Conservation (phyloP, 1,140 invertebrate genomes). For the Globodera ellingtonae region DNA sequence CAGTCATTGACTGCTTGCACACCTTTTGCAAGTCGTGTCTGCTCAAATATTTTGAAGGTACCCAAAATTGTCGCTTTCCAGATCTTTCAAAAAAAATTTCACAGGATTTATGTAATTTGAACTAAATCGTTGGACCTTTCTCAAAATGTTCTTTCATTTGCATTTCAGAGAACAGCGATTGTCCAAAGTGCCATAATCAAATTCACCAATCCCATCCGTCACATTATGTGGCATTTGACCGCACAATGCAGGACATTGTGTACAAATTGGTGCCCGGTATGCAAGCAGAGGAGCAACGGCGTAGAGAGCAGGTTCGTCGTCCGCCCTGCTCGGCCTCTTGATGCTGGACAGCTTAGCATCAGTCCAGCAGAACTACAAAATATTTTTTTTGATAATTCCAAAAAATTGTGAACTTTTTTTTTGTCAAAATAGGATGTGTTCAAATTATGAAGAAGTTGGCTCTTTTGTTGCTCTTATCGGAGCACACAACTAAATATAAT, state of each 20-base stretch:
- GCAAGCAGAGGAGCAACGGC: slow-evolving; percentile 54
- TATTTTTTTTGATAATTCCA: too few relatives aligned
- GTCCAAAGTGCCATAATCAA: slow-evolving; percentile 66
- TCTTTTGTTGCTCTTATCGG: too few relatives aligned
- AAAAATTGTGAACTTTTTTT: too few relatives aligned
- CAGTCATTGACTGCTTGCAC: slow-evolving; percentile 69
- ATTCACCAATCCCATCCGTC: slow-evolving; percentile 70
- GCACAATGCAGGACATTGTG: slow-evolving; percentile 66
- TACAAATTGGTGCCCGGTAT: slow-evolving; percentile 66
- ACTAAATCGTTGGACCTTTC: too few relatives aligned
- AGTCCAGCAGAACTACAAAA: too few relatives aligned
- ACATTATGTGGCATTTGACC: slow-evolving; percentile 64
- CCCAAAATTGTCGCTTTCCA: not conserved
- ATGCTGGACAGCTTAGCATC: too few relatives aligned
- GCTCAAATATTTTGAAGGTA: slow-evolving; percentile 66
- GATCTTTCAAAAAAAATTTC: not conserved
- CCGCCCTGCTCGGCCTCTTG: too few relatives aligned
- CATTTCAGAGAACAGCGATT: slow-evolving; percentile 55
- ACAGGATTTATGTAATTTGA: too few relatives aligned
- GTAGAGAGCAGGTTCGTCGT: slow-evolving; percentile 28
- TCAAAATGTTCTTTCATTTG: not conserved
- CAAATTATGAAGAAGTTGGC: too few relatives aligned
- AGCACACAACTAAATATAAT: too few relatives aligned
- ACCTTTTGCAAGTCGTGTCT: slow-evolving; percentile 69
- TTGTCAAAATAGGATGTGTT: too few relatives aligned